A percentile compares a stretch with the other conserved stretches of the same genome.
Evolutionary conservation across 2,113 vertebrate species (phyloP).

Genomic region (Myanophis thanlyinensis): DNA sequence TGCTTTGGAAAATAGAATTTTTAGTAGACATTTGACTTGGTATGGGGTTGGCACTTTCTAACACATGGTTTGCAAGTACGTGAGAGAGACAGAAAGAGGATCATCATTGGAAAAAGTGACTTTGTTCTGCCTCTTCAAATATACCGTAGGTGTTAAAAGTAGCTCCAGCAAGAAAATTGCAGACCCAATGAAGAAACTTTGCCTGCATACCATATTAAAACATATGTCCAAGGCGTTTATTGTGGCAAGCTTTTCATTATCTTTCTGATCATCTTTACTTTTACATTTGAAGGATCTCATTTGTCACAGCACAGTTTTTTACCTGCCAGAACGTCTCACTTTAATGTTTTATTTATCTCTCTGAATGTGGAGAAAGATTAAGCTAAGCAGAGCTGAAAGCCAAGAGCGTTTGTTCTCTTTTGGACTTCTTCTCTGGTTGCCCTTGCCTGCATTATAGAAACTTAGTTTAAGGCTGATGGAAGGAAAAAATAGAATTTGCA

Average conservation of each 20-base stretch:
- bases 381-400: constrained; percentile 7
- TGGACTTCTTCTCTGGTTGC: background rate
- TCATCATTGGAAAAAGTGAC: background rate
- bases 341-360: constrained; percentile 48
- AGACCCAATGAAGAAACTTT: constrained; percentile 51
- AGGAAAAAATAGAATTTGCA: fast-evolving
- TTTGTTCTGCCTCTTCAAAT: background rate
- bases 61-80: background rate
- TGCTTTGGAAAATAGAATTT: background rate
- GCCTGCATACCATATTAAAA: constrained; percentile 56
- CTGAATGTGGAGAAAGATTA: constrained; percentile 15
- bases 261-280: constrained; percentile 18
- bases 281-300: constrained; percentile 54
- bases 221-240: constrained; percentile 51
- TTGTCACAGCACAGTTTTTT: constrained; percentile 53
- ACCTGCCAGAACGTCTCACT: constrained; percentile 43
- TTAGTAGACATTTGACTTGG: background rate
- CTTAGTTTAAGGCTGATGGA: background rate
- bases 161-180: constrained; percentile 53
- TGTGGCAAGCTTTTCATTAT: constrained; percentile 42
- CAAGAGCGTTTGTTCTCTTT: background rate
- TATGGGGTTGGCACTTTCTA: no score
- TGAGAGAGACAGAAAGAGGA: background rate
- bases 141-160: constrained; percentile 40
- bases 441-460: fast-evolving